A percentile compares a stretch with the other conserved stretches of the same genome.
phyloP scores from a whole-genome alignment of 2,113 vertebrate genomes.

The Tamias sibiricus region DNA sequence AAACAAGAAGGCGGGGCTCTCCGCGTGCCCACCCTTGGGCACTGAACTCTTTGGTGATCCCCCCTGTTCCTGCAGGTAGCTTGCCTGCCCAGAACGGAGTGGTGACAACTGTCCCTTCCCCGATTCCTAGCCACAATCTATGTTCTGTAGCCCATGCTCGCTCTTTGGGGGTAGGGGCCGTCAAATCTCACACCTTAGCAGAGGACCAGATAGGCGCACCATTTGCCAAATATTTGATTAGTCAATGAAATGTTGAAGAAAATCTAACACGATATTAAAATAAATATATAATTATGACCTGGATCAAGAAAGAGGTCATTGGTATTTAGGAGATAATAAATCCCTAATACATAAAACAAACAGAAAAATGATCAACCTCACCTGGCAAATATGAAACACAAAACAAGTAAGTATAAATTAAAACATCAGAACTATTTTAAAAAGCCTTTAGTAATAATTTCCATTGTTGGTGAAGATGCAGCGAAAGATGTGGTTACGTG shows the following conservation, averaged over 20 bases:
- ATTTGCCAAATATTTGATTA: not conserved
- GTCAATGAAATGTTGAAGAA: not conserved
- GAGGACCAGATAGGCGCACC: not conserved
- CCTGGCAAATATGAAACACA: not conserved
- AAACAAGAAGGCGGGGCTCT: not conserved
- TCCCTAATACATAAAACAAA: not conserved
- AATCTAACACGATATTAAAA: not conserved
- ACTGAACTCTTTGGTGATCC: not conserved
- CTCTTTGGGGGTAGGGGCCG: not conserved
- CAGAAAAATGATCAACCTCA: not conserved
- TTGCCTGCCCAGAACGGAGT: not conserved
- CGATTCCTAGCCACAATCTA: not conserved
- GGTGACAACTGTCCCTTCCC: not conserved
- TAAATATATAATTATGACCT: not conserved
- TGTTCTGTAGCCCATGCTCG: not conserved
- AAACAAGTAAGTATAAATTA: not conserved
- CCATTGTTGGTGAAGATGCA: not conserved
- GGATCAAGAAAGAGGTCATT: not conserved
- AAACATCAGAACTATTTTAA: not conserved
- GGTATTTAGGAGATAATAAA: not conserved
- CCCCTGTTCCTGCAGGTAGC: not conserved
- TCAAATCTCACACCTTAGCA: not conserved
- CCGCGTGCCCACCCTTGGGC: not conserved
- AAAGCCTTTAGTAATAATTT: not conserved
- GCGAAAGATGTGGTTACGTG: not conserved